A percentile compares a stretch with the other conserved stretches of the same genome.
Evolutionary conservation across 2,797 vertebrate genomes (phyloP).

Genomic region (Onychomys torridus): DNA sequence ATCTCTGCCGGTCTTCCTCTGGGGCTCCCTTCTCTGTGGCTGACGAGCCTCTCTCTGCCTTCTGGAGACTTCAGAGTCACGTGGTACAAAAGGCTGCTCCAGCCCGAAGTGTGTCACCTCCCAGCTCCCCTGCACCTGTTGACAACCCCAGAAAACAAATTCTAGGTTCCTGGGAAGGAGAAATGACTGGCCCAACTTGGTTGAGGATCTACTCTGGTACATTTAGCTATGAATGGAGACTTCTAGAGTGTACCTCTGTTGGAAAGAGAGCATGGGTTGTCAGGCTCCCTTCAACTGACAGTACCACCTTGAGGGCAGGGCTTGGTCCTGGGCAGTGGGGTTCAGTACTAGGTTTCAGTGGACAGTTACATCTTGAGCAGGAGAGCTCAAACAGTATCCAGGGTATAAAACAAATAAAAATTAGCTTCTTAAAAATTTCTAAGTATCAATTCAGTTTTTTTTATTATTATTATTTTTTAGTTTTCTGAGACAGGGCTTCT

Average conservation of each 20-base stretch:
- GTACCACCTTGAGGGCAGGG: neutral
- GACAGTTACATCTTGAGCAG: neutral
- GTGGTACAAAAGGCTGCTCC: neutral
- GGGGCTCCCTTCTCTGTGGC: neutral
- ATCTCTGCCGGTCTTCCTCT: neutral
- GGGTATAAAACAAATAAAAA: neutral
- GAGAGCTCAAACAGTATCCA: conserved; percentile 13
- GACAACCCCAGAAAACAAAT: neutral
- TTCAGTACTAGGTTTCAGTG: neutral
- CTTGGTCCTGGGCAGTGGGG: neutral
- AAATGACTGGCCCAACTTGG: neutral
- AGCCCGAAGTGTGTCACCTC: neutral
- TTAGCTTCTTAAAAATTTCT: too few species aligned
- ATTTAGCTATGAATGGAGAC: neutral
- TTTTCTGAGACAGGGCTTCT: too few species aligned
- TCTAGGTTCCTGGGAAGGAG: neutral
- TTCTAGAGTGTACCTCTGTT: neutral
- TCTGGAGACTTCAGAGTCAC: neutral
- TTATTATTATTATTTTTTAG: too few species aligned
- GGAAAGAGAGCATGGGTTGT: neutral
- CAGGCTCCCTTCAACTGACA: neutral
- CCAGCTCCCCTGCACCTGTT: neutral
- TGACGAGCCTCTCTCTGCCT: neutral
- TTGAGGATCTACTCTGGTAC: neutral
- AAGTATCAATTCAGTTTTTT: too few species aligned